Conservation (phyloP, 2,797 vertebrate species). For the Enteromius anoplus region DNA sequence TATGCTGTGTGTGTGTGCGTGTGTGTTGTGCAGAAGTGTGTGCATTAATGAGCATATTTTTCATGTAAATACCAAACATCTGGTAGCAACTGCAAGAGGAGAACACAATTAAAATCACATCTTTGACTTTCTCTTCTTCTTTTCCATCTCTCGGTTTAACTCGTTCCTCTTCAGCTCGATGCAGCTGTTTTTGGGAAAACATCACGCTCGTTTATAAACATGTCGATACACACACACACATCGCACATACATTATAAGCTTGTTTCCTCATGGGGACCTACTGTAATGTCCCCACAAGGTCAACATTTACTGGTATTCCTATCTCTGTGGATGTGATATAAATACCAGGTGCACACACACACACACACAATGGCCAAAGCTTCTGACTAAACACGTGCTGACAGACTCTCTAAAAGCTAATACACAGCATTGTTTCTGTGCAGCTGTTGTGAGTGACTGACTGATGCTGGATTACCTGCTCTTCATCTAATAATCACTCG, state of each 20-base stretch:
- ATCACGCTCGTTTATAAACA: not conserved
- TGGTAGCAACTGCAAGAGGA: not conserved
- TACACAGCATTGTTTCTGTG: not conserved
- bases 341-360: too few relatives aligned
- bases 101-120: not conserved
- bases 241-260: too few relatives aligned
- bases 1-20: not conserved
- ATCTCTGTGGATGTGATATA: too few relatives aligned
- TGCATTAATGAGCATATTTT: not conserved
- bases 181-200: slow-evolving; percentile 2
- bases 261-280: too few relatives aligned
- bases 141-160: not conserved
- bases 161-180: slow-evolving; percentile 6
- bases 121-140: not conserved
- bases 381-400: not conserved
- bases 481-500: not conserved
- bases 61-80: not conserved
- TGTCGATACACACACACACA: not conserved
- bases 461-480: not conserved
- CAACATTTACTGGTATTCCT: too few relatives aligned
- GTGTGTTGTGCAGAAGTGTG: not conserved
- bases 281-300: too few relatives aligned
- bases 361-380: slow-evolving; percentile 12
- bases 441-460: not conserved
- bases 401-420: not conserved